phyloP scores from a whole-genome alignment of 2,797 vertebrate genomes.

The Toxotes lorentzi region DNA sequence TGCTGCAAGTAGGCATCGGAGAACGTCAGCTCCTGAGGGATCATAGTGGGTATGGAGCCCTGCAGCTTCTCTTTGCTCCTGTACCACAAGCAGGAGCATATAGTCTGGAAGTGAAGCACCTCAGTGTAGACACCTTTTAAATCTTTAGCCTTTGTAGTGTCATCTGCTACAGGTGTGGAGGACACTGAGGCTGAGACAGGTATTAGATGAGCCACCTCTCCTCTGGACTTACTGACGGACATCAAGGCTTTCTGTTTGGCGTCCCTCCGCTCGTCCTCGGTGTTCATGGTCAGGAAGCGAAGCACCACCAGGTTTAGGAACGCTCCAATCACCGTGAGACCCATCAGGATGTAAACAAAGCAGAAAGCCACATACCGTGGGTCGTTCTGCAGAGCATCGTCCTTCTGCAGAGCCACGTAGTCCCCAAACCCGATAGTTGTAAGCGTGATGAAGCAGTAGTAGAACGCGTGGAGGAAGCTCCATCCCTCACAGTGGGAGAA shows the following conservation, averaged over 20 bases:
- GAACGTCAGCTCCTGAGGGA: constrained; percentile 91
- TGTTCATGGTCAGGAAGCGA: constrained; percentile 97
- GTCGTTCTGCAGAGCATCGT: constrained; percentile 93
- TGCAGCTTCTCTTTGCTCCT: constrained; percentile 93
- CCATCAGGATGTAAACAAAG: constrained; percentile 97
- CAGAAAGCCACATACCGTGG: constrained; percentile 98
- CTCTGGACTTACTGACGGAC: constrained; percentile 77
- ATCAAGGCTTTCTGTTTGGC: constrained; percentile 90
- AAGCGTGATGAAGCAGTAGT: constrained; percentile 99
- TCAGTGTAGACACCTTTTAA: constrained; percentile 92
- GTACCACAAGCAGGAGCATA: constrained; percentile 99
- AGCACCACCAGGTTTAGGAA: constrained; percentile 98
- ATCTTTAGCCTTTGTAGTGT: constrained; percentile 66
- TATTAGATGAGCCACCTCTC: constrained; percentile 69
- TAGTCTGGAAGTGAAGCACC: constrained; percentile 96
- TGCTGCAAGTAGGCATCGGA: constrained; percentile 91
- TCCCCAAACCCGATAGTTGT: constrained; percentile 99
- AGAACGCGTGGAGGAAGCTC: constrained; percentile 98
- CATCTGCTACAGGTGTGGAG: constrained; percentile 62
- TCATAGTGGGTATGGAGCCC: constrained; percentile 88
- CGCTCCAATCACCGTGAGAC: constrained; percentile 96
- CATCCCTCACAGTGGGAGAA: constrained; percentile 96
- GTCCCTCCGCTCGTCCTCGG: constrained; percentile 94
- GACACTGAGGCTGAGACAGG: constrained; percentile 66
- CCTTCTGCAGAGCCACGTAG: constrained; percentile 97